Base-by-base conservation (phyloP, 2,113 vertebrate species). In the Periophthalmus modestus region DNA sequence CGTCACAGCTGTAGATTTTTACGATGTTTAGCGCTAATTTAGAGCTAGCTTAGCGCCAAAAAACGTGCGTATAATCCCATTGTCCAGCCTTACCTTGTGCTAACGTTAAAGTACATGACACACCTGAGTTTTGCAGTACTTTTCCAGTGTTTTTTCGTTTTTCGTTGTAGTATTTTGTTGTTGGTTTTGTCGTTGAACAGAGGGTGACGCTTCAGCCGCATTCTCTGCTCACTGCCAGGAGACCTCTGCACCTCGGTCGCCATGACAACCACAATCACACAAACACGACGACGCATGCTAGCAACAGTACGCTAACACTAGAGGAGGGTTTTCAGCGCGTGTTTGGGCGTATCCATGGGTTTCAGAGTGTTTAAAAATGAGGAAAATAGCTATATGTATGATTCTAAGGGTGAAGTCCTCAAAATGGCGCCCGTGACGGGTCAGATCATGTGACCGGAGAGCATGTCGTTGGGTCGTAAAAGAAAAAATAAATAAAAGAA, bases 171-270 rank as follows among this genome's bases (percentile, higher is more conserved):
- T 28, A 28, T 28, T 28, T 28, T n/a, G n/a, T n/a, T n/a, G n/a
- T 28, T 28, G 24, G 5, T 62, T 62, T 74, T 81, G 84, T 73
- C 80, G 84, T 84, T 82, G 91, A 89, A 86, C 91, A 90, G 91
- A 92, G 91, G 91, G 91, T 92, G 78, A 66, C 81, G 81, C 86
- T 76, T 81, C 79, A 86, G 89, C 91, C 90, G 91, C 91, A 90
- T 88, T 92, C 89, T 88, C 84, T 92, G 91, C 91, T 92, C 74
- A 92, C 91, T 92, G 84, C 91, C 91, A 92, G 91, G 79, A 82
- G 91, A 92, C 90, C 91, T 85, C 81, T 88, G 87, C 90, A 91
- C 87, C 87, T n/a, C 87, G 85, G 18, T 62, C 70, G 73, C 77
- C 79, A 81, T 4, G 34, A 5, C 75, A 36, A 71, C 74, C 7